These are phyloP conservation scores for Neomonachus schauinslandi DNA, from an alignment of 2,113 vertebrate genomes.

Conservation along the genomic window DNA sequence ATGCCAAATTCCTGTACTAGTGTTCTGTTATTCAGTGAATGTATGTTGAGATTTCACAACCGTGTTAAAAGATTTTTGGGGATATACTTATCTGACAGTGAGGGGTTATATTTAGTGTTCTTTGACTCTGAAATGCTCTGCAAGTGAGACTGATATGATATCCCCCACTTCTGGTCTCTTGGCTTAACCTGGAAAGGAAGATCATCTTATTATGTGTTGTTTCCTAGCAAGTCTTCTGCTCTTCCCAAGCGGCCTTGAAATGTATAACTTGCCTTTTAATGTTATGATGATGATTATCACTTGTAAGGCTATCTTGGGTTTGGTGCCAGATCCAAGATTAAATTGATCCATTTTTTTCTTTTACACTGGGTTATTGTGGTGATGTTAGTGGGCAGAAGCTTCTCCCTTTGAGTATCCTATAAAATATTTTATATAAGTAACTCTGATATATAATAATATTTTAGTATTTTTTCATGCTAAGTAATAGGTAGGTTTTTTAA, in stretches of 20 bases:
- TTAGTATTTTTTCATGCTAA: slow-evolving; percentile 40
- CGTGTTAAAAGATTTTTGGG: slow-evolving; percentile 19
- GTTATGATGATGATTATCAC: slow-evolving; percentile 16
- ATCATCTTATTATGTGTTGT: background rate
- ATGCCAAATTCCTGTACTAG: background rate
- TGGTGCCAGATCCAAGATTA: background rate
- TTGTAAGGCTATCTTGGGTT: background rate
- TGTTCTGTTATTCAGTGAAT: background rate
- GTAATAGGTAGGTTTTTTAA: background rate
- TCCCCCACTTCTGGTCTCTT: background rate
- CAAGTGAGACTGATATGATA: background rate
- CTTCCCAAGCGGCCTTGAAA: slow-evolving; percentile 32
- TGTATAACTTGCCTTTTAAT: background rate
- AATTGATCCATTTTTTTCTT: slow-evolving; percentile 25
- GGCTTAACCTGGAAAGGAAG: background rate
- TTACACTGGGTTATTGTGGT: background rate
- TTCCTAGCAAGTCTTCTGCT: background rate
- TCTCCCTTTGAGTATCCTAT: background rate
- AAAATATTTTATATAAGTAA: slow-evolving; percentile 42
- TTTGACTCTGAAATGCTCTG: background rate
- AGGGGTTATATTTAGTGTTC: background rate
- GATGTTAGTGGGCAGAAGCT: background rate
- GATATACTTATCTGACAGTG: background rate
- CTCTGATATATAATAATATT: slow-evolving; percentile 14
- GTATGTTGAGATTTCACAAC: background rate